phyloP scores from a whole-genome alignment of 2,113 vertebrate species.

The Xenus cinereus region DNA sequence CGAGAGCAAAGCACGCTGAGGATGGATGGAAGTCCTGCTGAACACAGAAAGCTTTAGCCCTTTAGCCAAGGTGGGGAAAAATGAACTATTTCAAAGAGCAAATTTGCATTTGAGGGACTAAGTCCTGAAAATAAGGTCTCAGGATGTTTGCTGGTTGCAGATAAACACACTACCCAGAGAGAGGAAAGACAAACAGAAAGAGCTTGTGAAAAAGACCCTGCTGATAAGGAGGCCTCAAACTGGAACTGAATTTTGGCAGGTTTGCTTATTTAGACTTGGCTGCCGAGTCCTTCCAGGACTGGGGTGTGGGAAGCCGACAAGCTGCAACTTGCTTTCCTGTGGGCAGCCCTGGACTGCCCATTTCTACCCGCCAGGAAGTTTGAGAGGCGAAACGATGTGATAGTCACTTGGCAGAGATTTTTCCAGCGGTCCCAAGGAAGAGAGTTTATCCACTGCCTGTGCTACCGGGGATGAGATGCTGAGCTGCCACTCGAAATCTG shows the following conservation, averaged over 20 bases:
- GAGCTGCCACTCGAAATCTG: not conserved
- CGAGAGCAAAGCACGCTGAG: not conserved
- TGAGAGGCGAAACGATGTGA: not conserved
- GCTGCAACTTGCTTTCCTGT: not conserved
- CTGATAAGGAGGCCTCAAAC: not conserved
- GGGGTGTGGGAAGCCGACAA: not conserved
- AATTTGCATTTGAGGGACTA: not conserved
- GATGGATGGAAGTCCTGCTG: not conserved
- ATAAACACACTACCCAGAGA: not conserved
- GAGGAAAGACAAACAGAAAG: not conserved
- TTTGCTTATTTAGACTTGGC: not conserved
- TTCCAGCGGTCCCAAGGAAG: not conserved
- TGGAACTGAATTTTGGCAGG: not conserved
- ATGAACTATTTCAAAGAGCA: not conserved
- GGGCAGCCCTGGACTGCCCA: not conserved
- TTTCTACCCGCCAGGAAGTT: not conserved
- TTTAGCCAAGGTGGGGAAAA: not conserved
- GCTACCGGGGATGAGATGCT: not conserved
- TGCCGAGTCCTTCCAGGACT: not conserved
- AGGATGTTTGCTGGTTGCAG: not conserved
- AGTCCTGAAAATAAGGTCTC: not conserved
- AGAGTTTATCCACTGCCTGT: not conserved
- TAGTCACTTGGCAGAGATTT: not conserved
- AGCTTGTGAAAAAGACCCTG: not conserved
- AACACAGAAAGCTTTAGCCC: not conserved